Evolutionary conservation across 2,113 vertebrate genomes (phyloP).

Genomic region (Myotis yumanensis): DNA sequence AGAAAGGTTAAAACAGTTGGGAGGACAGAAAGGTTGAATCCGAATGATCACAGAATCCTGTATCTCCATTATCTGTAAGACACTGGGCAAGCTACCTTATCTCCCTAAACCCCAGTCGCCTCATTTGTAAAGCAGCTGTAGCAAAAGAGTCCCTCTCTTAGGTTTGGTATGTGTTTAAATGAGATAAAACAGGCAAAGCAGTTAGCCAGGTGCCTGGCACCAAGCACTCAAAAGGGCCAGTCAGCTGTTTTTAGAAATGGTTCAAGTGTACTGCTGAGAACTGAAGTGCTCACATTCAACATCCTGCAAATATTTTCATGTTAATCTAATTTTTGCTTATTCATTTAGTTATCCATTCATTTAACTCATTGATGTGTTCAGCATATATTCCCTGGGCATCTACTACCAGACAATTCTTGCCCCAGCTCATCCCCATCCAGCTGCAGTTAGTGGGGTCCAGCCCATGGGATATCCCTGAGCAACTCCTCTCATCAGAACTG

Average conservation of each 20-base stretch:
- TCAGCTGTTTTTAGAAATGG: slow-evolving; percentile 6
- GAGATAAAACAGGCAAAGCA: not conserved
- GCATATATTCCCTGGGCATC: not conserved
- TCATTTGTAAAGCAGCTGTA: not conserved
- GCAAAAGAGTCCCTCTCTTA: not conserved
- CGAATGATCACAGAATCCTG: not conserved
- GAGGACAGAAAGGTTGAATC: not conserved
- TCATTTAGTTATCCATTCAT: slow-evolving; percentile 1
- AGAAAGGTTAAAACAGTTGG: slow-evolving; percentile 1
- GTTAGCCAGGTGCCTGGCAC: not conserved
- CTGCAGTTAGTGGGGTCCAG: not conserved
- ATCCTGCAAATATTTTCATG: not conserved
- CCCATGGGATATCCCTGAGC: not conserved
- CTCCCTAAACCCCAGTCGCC: not conserved
- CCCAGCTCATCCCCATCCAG: not conserved
- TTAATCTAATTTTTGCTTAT: slow-evolving; percentile 6
- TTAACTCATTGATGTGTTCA: not conserved
- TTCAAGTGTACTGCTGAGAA: not conserved
- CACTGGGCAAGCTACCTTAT: not conserved
- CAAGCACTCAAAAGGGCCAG: not conserved
- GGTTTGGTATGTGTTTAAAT: not conserved
- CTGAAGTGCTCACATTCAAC: not conserved
- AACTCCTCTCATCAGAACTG: not conserved
- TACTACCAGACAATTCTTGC: not conserved
- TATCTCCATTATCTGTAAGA: not conserved